These are phyloP conservation scores for Neopelma chrysocephalum DNA, from an alignment of 2,797 vertebrate genomes.

Conservation along the genomic window DNA sequence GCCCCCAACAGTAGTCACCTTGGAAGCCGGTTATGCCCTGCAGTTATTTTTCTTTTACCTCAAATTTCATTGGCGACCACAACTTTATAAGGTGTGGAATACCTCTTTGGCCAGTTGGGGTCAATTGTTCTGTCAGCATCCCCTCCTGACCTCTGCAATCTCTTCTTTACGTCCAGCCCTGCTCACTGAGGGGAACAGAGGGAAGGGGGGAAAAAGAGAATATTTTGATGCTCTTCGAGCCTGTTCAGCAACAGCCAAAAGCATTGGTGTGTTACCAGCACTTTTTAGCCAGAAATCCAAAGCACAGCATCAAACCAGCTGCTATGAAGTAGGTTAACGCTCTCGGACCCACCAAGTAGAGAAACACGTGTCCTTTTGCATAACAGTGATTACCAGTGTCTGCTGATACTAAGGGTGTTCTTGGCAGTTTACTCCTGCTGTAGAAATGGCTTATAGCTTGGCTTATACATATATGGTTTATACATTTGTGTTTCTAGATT, in stretches of 20 bases:
- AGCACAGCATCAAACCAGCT: background rate
- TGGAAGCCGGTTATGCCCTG: background rate
- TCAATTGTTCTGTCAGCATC: background rate
- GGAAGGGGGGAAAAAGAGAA: background rate
- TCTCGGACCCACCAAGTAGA: background rate
- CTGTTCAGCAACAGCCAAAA: background rate
- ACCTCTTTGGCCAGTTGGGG: background rate
- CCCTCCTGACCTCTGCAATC: background rate
- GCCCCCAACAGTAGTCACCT: background rate
- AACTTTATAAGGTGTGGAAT: background rate
- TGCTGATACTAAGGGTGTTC: background rate
- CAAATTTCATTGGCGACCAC: background rate
- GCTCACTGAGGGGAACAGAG: accelerated
- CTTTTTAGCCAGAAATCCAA: background rate
- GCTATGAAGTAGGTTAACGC: background rate
- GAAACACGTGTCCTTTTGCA: background rate
- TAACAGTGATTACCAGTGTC: background rate
- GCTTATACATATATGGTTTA: no score
- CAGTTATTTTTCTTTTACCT: background rate
- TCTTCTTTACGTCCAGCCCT: background rate
- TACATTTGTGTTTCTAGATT: background rate
- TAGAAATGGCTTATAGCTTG: background rate
- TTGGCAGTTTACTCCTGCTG: background rate
- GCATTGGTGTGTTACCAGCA: background rate
- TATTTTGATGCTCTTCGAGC: background rate